phyloP scores from a whole-genome alignment of 2,797 vertebrate species.

The Anguilla obscura region DNA sequence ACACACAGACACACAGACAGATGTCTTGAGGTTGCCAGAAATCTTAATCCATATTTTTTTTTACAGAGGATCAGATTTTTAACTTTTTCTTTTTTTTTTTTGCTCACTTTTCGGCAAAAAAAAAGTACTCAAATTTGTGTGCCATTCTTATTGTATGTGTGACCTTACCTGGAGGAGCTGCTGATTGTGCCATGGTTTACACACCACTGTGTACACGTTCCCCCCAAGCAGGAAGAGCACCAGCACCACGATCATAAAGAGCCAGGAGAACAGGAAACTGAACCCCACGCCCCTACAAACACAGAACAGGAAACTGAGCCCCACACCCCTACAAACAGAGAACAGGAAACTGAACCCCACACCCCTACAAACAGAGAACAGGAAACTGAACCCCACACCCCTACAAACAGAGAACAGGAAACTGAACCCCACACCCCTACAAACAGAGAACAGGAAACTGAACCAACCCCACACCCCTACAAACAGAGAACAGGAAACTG shows the following conservation, averaged over 20 bases:
- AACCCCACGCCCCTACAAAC: slow-evolving; percentile 78
- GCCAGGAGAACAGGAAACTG: slow-evolving; percentile 86
- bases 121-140: background rate
- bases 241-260: slow-evolving; percentile 81
- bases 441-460: too few species aligned
- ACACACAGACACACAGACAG: background rate
- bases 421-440: too few species aligned
- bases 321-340: background rate
- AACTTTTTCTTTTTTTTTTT: background rate
- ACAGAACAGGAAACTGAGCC: slow-evolving; percentile 31
- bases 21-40: background rate
- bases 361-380: too few species aligned
- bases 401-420: too few species aligned
- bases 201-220: slow-evolving; percentile 75
- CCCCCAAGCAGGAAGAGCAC: slow-evolving; percentile 79
- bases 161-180: slow-evolving; percentile 75
- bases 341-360: background rate
- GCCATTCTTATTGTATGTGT: background rate
- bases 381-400: too few species aligned
- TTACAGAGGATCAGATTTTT: background rate
- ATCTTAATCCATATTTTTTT: too few species aligned
- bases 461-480: too few species aligned
- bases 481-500: too few species aligned
- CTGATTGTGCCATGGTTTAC: slow-evolving; percentile 72
- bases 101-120: background rate